Evolutionary conservation across 2,113 vertebrate genomes (phyloP), one percentile per base, ranked within the genome.

Genomic region (Heptranchias perlo): DNA sequence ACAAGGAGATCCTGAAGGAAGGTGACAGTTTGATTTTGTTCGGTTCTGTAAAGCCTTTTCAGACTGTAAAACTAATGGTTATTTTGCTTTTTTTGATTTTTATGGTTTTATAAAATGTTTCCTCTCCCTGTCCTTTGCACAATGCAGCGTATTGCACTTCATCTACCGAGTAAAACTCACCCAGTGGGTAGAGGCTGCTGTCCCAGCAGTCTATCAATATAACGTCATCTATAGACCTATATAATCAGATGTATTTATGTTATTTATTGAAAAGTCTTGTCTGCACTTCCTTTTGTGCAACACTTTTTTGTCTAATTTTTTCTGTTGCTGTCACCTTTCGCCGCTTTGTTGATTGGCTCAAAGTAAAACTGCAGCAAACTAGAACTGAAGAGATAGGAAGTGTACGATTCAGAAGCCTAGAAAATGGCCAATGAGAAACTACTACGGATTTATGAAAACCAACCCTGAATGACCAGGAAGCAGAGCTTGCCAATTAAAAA

Each of bases 1-100:
- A 99, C 96, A 98, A 98, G 96, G 99, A 99, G 61, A 97, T 97
- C 96, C 97, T 99, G 97, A 99, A 98, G 97, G 99, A 99, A 98
- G 99, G 99, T 99, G 93, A 95, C 8, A 14, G 28, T 95, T 69
- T 69, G 47, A 1, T 69, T 95, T 92, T 58, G 84, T 87, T 54
- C 8, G 21, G 11, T n/a, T 62, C n/a, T 39, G 18, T 21, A 93
- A 92, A 28, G 3, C 13, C 3, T 54, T 16, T 31, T 49, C 35
- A n/a, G 89, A 35, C 35, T 61, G 54, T 62, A 62, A 39, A 1
- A 39, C 10, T 39, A 23, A 61, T 1, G 16, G 25, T 16, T 44
- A 39, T 1, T 16, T 82, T 82, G 78, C n/a, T n/a, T n/a, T n/a
- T n/a, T n/a, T n/a, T n/a, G n/a, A n/a, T n/a, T n/a, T n/a, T n/a